Base-by-base conservation (phyloP, 2,888 invertebrate species). In the Leptinotarsa tumamoca region DNA sequence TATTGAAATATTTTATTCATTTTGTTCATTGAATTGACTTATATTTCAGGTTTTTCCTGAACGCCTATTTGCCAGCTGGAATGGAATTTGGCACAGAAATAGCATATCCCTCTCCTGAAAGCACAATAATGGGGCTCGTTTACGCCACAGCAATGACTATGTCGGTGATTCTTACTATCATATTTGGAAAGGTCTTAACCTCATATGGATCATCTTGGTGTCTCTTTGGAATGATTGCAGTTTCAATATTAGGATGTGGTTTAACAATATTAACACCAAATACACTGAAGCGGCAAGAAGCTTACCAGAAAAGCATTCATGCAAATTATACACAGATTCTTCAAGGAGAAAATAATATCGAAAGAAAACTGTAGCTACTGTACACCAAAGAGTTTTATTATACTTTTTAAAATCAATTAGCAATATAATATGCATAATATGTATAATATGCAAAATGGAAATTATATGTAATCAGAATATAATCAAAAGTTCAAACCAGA, bases 11-110 rank as follows among this genome's bases (percentile, higher is more conserved):
- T 33, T 23, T 23, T 23, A 23, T 4, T 23, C 4, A 23, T 4
- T 33, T 27, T 27, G 27, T 27, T 27, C 27, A 27, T 27, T 27
- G 27, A 27, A 5, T 33, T 33, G 33, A 5, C 33, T 33, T 33
- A 1, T 5, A 33, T 82, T 83, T 51, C 71, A 84, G 84, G 49
- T 81, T 84, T 58, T 85, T 85, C 72, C 77, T 83, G 7, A 84
- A 80, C 68, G 83, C 84, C n/a, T 85, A 85, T 71, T 80, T 84
- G 75, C 81, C 84, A 14, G 83, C 83, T 27, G 85, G 85, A 56
- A 81, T 84, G 33, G 85, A 85, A 80, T 80, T 84, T 66, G 85
- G 84, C 3, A 82, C 82, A 33, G 85, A 85, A 79, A 68, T 85
- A 61, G 84, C 85, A 2, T 83, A 79, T 73, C 85, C 85, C 17